Evolutionary conservation across 1,140 invertebrate species (phyloP).

Genomic region (Carposina sasakii): DNA sequence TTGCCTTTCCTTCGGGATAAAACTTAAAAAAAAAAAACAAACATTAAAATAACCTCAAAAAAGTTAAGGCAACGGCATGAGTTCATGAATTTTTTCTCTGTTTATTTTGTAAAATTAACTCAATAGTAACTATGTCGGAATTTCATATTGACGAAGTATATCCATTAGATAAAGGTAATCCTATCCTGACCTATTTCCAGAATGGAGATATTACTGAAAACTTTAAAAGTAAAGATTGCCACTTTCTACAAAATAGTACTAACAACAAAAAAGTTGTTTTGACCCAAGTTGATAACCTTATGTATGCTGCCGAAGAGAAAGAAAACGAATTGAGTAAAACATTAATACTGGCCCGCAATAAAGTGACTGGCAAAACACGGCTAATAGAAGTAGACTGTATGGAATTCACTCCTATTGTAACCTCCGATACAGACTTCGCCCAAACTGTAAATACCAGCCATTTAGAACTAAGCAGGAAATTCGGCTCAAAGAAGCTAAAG

Average conservation of each 20-base stretch:
- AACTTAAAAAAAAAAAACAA: too few species aligned
- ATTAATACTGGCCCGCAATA: conserved; percentile 41
- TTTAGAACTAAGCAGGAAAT: conserved; percentile 54
- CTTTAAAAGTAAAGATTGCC: conserved; percentile 30
- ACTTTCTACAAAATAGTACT: conserved; percentile 28
- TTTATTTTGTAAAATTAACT: too few species aligned
- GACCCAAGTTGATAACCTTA: conserved; percentile 32
- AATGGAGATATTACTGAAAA: conserved; percentile 42
- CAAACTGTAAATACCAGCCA: conserved; percentile 31
- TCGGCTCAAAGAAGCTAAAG: conserved; percentile 58
- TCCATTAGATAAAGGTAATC: conserved; percentile 32
- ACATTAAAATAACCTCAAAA: too few species aligned
- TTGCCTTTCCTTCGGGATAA: too few species aligned
- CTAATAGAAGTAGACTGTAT: conserved; percentile 38
- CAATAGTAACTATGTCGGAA: too few species aligned
- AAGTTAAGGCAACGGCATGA: too few species aligned
- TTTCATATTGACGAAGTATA: conserved; percentile 40
- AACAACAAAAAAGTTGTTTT: conserved; percentile 27
- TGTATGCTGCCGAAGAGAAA: conserved; percentile 49
- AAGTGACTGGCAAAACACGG: conserved; percentile 45
- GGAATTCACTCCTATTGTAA: conserved; percentile 40
- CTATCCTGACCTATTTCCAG: conserved; percentile 45
- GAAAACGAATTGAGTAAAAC: conserved; percentile 38
- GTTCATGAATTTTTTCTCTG: too few species aligned
- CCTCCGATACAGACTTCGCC: conserved; percentile 24